phyloP scores from a whole-genome alignment of 2,113 vertebrate species.

The Eretmochelys imbricata region DNA sequence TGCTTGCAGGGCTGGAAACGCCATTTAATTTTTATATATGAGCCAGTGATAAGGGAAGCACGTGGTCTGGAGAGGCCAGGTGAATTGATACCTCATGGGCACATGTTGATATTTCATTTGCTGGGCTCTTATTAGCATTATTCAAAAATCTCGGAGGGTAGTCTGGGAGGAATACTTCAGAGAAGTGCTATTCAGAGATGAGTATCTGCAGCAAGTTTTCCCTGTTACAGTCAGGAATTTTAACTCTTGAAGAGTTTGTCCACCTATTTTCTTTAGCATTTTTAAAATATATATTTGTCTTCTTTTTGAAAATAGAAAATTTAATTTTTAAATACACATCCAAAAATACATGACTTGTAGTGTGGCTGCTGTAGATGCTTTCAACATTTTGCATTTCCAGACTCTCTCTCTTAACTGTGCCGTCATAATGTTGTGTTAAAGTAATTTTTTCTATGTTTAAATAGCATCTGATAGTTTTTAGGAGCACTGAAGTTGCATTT shows the following conservation, averaged over 20 bases:
- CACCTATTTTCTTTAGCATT: not conserved
- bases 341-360: not conserved
- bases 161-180: not conserved
- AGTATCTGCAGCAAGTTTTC: not conserved
- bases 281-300: not conserved
- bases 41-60: not conserved
- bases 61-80: not conserved
- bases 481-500: constrained; percentile 42
- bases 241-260: not conserved
- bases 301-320: not conserved
- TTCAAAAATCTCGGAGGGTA: not conserved
- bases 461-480: constrained; percentile 3
- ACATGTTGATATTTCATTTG: not conserved
- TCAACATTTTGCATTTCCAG: not conserved
- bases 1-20: not conserved
- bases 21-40: not conserved
- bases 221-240: not conserved
- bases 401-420: not conserved
- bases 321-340: not conserved
- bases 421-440: not conserved
- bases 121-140: not conserved
- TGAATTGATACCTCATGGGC: not conserved
- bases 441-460: not conserved
- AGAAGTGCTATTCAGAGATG: not conserved
- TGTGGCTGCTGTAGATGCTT: not conserved